Evolutionary conservation across 2,888 invertebrate species (phyloP).

Genomic region (Cyrtodaria siliqua): DNA sequence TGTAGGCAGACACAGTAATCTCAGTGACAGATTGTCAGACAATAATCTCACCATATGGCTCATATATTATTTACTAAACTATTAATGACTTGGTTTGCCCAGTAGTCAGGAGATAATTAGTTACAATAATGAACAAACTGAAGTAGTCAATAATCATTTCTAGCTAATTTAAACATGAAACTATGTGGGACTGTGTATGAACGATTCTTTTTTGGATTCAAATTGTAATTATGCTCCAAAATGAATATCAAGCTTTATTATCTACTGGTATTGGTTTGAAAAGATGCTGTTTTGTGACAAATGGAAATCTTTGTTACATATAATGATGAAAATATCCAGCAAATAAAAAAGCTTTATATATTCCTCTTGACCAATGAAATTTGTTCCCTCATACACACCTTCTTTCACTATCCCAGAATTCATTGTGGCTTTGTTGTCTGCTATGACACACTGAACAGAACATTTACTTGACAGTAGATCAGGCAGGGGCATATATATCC

Average conservation of each 20-base stretch:
- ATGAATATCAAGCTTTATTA: too few species aligned
- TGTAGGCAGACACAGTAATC: too few species aligned
- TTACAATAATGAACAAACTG: too few species aligned
- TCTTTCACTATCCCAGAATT: conserved; percentile 46
- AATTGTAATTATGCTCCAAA: too few species aligned
- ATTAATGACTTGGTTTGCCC: neutral
- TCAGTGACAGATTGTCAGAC: neutral
- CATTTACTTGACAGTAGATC: neutral
- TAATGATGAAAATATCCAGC: neutral
- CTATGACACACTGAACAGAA: conserved; percentile 47
- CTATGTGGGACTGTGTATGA: too few species aligned
- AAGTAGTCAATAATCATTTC: too few species aligned
- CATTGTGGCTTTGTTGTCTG: conserved; percentile 41
- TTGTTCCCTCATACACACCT: conserved; percentile 44
- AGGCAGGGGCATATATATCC: conserved; percentile 64
- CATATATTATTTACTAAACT: conserved; percentile 1
- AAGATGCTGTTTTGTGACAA: conserved; percentile 82
- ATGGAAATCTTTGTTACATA: conserved; percentile 23
- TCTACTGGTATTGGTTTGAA: too few species aligned
- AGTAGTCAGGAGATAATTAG: too few species aligned
- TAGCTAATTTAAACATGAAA: too few species aligned
- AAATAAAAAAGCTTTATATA: conserved; percentile 5
- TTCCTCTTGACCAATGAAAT: conserved; percentile 23
- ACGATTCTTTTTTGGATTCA: too few species aligned
- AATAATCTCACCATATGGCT: neutral